These are phyloP conservation scores for Desmophyllum pertusum DNA, from an alignment of 92 coral and sea anemone genomes.

Conservation along the genomic window DNA sequence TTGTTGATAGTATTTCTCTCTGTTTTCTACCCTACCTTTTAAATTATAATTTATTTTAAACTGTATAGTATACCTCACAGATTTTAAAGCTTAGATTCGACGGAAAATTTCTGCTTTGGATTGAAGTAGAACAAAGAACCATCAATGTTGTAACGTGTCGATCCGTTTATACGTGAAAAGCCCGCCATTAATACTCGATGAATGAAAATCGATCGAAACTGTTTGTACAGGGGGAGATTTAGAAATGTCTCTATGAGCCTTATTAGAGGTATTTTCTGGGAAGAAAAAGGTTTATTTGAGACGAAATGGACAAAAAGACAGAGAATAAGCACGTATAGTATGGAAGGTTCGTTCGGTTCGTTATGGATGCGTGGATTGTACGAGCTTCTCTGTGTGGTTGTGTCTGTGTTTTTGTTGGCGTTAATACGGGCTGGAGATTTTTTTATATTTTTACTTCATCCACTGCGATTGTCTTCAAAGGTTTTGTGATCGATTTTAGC, in stretches of 20 bases:
- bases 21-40: background rate
- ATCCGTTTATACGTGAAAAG: background rate
- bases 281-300: background rate
- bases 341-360: background rate
- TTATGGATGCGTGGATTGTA: slow-evolving; percentile 6
- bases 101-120: background rate
- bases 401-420: slow-evolving; percentile 32
- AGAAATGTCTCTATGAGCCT: background rate
- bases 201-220: slow-evolving; percentile 18
- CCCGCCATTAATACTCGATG: slow-evolving; percentile 17
- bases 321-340: background rate
- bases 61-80: background rate
- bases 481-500: slow-evolving; percentile 21
- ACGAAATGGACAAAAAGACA: background rate
- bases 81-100: background rate
- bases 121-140: background rate
- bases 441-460: slow-evolving; percentile 6
- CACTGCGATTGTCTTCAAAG: background rate
- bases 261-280: background rate
- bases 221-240: background rate
- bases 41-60: background rate
- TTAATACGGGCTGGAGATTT: background rate
- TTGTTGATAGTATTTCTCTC: background rate
- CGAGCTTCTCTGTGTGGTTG: background rate
- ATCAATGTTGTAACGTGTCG: background rate